Base-by-base conservation (phyloP, 2,113 vertebrate species). In the Ailuropoda melanoleuca region DNA sequence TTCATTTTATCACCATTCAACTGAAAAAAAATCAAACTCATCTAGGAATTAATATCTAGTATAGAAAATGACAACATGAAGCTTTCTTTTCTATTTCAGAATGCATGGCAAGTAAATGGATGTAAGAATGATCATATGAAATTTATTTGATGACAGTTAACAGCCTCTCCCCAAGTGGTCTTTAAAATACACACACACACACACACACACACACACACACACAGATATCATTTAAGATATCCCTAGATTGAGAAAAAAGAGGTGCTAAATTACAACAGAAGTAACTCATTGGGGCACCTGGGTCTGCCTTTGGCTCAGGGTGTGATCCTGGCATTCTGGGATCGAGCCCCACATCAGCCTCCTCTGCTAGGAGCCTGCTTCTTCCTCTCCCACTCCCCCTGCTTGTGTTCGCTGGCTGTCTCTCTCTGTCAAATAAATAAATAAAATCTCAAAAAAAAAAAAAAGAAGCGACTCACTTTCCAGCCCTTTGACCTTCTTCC, bases 1-100 rank as follows among this genome's bases (percentile, higher is more conserved):
- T 98, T 98, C 87, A 96, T 98, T 98, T 98, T 97, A 97, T 98
- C 84, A 95, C 58, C 84, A 86, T 98, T 98, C 96, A 97, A 94
- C 60, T 98, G 84, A 98, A 97, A 97, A 96, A 95, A 97, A 81
- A 85, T 96, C 87, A 97, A 64, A 95, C 89, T 94, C 94, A 92
- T 77, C 92, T 1, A 75, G 90, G 90, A 97, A 97, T 97, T 96
- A 97, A 82, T 91, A 97, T 95, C 95, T 90, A 39, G 46, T 87
- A 55, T n/a, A 86, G 23, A 92, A 64, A 97, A 86, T 96, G 93
- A 94, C 62, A 98, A 88, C 50, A 68, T 91, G 60, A 93, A 94
- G 93, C 12, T 97, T 75, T 39, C 15, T 75, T 68, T 96, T 55
- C 48, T 96, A n/a, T 82, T 97, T 88, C 43, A 72, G 53, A 97